These are phyloP conservation scores for Nephotettix cincticeps DNA, from an alignment of 1,140 invertebrate genomes.

Conservation along the genomic window DNA sequence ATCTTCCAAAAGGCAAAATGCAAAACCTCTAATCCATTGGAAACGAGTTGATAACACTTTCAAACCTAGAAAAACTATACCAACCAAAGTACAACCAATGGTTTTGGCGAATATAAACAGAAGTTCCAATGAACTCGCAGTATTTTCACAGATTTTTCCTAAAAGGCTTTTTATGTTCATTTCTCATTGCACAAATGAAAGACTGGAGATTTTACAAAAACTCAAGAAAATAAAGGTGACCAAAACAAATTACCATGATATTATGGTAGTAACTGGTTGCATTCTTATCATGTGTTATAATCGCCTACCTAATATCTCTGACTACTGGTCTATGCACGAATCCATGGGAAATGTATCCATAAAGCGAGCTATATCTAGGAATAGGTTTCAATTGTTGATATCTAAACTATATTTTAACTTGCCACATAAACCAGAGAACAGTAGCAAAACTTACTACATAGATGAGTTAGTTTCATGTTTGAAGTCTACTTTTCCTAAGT, in stretches of 20 bases:
- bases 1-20: neutral
- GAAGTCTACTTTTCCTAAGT: slow-evolving; percentile 36
- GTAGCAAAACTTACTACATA: slow-evolving; percentile 38
- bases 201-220: slow-evolving; percentile 3
- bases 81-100: neutral
- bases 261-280: slow-evolving; percentile 26
- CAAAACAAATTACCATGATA: slow-evolving; percentile 20
- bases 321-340: slow-evolving; percentile 37
- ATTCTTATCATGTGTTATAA: slow-evolving; percentile 33
- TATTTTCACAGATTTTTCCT: slow-evolving; percentile 21
- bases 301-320: slow-evolving; percentile 23
- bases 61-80: slow-evolving; percentile 12
- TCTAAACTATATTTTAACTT: slow-evolving; percentile 42
- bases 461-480: slow-evolving; percentile 34
- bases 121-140: slow-evolving; percentile 2
- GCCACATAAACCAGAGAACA: slow-evolving; percentile 32
- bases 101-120: slow-evolving; percentile 10
- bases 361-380: slow-evolving; percentile 37
- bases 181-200: slow-evolving; percentile 18
- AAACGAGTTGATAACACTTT: slow-evolving; percentile 6
- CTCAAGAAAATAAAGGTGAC: neutral
- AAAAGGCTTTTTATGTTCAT: slow-evolving; percentile 29
- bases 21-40: neutral
- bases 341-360: slow-evolving; percentile 40
- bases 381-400: slow-evolving; percentile 34